These are phyloP conservation scores for Nycticorax nycticorax DNA, from an alignment of 2,113 vertebrate genomes.

Conservation along the genomic window DNA sequence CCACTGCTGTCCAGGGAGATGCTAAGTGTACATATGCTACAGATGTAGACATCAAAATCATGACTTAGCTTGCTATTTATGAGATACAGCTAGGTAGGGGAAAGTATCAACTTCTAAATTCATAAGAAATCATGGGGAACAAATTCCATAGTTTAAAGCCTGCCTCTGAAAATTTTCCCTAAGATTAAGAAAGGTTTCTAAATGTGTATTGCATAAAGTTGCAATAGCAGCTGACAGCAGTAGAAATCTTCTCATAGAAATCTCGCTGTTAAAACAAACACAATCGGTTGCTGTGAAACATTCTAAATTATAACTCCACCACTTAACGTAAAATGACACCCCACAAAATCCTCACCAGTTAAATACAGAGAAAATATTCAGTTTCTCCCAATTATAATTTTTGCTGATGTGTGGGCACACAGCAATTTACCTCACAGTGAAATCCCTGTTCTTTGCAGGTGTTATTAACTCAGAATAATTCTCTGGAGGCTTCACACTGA, in stretches of 20 bases:
- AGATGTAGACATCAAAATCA: not conserved
- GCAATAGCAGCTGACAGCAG: not conserved
- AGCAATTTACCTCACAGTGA: conserved; percentile 31
- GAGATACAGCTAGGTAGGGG: not conserved
- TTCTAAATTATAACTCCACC: not conserved
- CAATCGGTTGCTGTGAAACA: not conserved
- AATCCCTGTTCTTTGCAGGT: conserved; percentile 66
- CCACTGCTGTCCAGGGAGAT: not conserved
- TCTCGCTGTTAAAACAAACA: not conserved
- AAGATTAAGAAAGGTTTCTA: conserved; percentile 1
- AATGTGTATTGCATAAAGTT: not conserved
- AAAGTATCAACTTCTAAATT: conserved; percentile 1
- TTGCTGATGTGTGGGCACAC: conserved; percentile 4
- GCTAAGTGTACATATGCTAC: not conserved
- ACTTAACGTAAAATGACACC: not conserved
- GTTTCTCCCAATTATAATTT: conserved; percentile 20
- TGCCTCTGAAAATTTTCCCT: not conserved
- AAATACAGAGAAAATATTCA: conserved; percentile 24
- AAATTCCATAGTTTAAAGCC: not conserved
- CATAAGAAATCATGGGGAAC: not conserved
- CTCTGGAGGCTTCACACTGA: not conserved
- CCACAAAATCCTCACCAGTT: not conserved
- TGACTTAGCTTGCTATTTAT: not conserved
- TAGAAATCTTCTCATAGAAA: not conserved
- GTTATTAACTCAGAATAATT: conserved; percentile 33